phyloP scores from a whole-genome alignment of 23 tunicate genomes.

The Trididemnum miniatum region DNA sequence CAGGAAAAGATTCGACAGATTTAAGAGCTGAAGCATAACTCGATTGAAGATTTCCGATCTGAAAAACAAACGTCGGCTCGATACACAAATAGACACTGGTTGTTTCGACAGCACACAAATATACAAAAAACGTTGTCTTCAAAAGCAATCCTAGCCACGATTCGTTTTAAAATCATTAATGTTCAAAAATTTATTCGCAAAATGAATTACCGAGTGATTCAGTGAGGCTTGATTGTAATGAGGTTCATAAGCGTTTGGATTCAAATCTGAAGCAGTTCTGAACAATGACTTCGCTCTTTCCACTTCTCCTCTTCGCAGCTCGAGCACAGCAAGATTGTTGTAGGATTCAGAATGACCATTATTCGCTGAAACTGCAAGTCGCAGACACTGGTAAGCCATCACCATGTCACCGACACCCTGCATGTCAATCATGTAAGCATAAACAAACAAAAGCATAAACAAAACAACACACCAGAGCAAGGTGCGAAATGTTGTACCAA shows the following conservation, averaged over 20 bases:
- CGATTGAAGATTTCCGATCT: slow-evolving; percentile 80
- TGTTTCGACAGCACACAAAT: too few species aligned
- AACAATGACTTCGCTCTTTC: slow-evolving; percentile 70
- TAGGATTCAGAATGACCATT: slow-evolving; percentile 85
- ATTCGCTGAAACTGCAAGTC: slow-evolving; percentile 65
- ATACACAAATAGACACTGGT: too few species aligned
- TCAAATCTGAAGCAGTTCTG: slow-evolving; percentile 64
- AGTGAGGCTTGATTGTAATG: slow-evolving; percentile 86
- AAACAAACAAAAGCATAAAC: not conserved
- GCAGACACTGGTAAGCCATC: slow-evolving; percentile 89
- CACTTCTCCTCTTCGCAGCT: slow-evolving; percentile 79
- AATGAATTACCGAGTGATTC: slow-evolving; percentile 42
- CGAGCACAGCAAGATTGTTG: slow-evolving; percentile 88
- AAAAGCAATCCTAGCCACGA: too few species aligned
- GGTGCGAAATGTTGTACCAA: slow-evolving; percentile 89
- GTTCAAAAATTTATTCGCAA: too few species aligned
- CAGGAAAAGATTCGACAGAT: slow-evolving; percentile 74
- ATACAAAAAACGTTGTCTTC: too few species aligned
- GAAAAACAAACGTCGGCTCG: not conserved
- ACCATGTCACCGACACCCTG: slow-evolving; percentile 80
- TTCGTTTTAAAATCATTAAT: too few species aligned
- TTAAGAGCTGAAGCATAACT: slow-evolving; percentile 48
- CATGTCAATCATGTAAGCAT: not conserved
- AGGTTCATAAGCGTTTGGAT: slow-evolving; percentile 73
- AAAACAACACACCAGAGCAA: slow-evolving; percentile 56